Percentiles rank a stretch among this genome's conserved stretches.
Conservation (phyloP, 37 sponge, comb jelly and placozoan species). For the Beroe ovata region DNA sequence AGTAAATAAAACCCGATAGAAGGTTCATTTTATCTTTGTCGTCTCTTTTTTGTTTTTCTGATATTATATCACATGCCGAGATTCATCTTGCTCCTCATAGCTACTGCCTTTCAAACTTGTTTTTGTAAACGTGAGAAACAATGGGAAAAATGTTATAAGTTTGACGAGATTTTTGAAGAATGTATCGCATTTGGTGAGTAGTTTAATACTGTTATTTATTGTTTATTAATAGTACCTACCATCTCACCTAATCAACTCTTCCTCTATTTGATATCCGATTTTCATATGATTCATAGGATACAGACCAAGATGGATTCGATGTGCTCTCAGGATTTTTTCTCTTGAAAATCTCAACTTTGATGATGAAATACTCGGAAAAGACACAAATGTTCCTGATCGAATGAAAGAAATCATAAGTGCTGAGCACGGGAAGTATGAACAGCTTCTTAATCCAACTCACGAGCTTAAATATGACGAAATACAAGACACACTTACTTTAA, state of each 20-base stretch:
- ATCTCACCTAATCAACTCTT: too few species aligned
- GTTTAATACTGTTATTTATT: too few species aligned
- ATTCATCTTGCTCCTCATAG: too few species aligned
- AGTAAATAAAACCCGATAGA: too few species aligned
- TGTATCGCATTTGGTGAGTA: not conserved
- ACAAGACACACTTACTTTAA: not conserved
- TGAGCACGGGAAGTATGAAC: not conserved
- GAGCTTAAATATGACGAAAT: not conserved
- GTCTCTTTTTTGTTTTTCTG: too few species aligned
- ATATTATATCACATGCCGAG: too few species aligned
- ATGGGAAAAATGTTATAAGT: not conserved
- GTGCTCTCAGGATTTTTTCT: not conserved
- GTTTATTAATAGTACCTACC: too few species aligned
- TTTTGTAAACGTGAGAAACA: too few species aligned
- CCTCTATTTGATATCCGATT: too few species aligned
- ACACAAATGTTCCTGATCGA: not conserved
- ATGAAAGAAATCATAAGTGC: not conserved
- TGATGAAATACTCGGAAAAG: not conserved
- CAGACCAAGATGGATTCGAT: not conserved
- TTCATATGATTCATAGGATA: too few species aligned
- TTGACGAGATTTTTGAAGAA: not conserved
- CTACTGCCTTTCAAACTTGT: too few species aligned
- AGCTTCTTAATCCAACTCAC: not conserved
- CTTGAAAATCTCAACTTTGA: not conserved
- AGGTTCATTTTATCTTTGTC: too few species aligned